phyloP scores from a whole-genome alignment of 2,113 vertebrate species.

The Pygoscelis antarcticus region DNA sequence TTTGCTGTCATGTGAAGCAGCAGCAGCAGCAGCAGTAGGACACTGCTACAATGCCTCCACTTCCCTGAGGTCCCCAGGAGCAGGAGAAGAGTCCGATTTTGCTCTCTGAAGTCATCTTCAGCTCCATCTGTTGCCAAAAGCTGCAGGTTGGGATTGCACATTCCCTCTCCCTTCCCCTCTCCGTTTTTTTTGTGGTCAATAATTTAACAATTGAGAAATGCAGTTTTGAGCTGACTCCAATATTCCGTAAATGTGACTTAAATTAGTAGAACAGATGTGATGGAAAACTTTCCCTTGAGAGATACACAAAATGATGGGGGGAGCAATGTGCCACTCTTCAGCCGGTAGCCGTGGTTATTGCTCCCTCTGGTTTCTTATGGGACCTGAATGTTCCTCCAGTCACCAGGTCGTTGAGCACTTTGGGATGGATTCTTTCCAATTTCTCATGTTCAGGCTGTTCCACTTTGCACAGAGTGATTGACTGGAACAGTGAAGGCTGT shows the following conservation, averaged over 20 bases:
- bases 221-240: neutral
- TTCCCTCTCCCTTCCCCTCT: neutral
- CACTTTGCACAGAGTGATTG: neutral
- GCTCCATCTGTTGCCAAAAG: neutral
- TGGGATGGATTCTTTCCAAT: neutral
- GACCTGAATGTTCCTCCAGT: neutral
- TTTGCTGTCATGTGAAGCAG: neutral
- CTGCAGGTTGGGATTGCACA: neutral
- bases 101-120: neutral
- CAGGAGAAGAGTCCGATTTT: neutral
- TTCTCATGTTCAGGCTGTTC: neutral
- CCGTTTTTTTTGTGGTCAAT: neutral
- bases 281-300: neutral
- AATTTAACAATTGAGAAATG: neutral
- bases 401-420: accelerated
- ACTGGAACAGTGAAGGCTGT: neutral
- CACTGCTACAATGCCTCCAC: neutral
- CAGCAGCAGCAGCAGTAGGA: neutral
- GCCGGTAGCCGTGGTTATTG: neutral
- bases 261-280: neutral
- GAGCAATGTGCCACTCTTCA: neutral
- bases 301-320: neutral
- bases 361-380: neutral
- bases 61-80: neutral
- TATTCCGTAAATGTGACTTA: neutral